These are phyloP conservation scores for Tachysurus vachellii DNA, from an alignment of 2,113 vertebrate genomes.

Conservation along the genomic window DNA sequence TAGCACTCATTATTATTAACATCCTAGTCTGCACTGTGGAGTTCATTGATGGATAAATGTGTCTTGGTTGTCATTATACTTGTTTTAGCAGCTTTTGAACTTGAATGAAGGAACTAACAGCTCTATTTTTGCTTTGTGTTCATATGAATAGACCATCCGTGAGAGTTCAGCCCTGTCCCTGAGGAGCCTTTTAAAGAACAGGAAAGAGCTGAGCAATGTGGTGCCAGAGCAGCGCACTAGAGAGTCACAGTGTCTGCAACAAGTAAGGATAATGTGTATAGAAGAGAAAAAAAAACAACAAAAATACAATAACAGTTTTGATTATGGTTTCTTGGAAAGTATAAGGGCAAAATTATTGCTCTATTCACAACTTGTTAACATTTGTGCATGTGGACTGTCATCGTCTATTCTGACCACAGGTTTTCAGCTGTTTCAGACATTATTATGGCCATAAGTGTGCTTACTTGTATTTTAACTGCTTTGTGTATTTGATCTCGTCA, in stretches of 20 bases:
- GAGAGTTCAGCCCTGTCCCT: slow-evolving; percentile 79
- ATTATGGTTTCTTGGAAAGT: background rate
- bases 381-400: background rate
- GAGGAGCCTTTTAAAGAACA: slow-evolving; percentile 85
- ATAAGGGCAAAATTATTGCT: background rate
- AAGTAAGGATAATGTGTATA: slow-evolving; percentile 71
- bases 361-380: too few species aligned
- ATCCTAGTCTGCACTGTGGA: background rate
- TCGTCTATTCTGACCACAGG: background rate
- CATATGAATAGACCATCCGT: slow-evolving; percentile 76
- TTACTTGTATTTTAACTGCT: background rate
- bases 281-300: background rate
- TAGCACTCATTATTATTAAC: slow-evolving; percentile 1
- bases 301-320: background rate
- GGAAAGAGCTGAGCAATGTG: slow-evolving; percentile 84
- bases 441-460: background rate
- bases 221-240: slow-evolving; percentile 73
- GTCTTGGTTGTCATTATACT: slow-evolving; percentile 8
- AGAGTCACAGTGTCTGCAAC: slow-evolving; percentile 72
- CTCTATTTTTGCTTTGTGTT: slow-evolving; percentile 19
- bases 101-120: background rate
- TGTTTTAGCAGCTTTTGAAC: background rate
- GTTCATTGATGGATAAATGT: background rate
- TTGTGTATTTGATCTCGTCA: background rate
- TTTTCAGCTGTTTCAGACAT: background rate